Evolutionary conservation across 1,140 invertebrate genomes (phyloP), one percentile per base, ranked within the genome.

Genomic region (Ceratosolen fusciceps): DNA sequence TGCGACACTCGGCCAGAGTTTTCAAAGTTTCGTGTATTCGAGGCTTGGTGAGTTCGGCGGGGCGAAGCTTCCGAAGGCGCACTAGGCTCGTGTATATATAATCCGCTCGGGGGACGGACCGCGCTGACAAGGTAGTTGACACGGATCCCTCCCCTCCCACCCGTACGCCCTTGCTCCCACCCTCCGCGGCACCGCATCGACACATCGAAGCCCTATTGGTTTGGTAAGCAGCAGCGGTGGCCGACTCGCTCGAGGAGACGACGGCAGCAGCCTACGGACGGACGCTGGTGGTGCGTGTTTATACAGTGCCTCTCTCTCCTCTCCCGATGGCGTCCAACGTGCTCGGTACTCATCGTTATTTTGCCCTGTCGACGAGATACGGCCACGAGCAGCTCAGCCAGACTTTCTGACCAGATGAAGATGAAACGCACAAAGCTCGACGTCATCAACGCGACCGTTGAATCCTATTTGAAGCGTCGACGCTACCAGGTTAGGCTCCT

Each of bases 371-470:
- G 58, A 67, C 60, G 52, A 67, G 70, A 74, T 71, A 34, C 75
- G 62, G 26, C 31, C 71, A 47, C 47, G 68, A 49, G 31, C 52
- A 49, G 31, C 52, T 37, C 37, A 56, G 19, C 56, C 67, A 56
- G 80, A 74, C 58, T 52, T 34, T 49, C 58, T 77, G 77, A 83
- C 81, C 83, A 81, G 81, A 87, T 88, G 85, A 90, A 89, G 79
- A 91, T 91, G 90, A 91, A 91, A 88, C 89, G 90, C 65, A 89
- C 88, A 83, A 85, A 81, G 75, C 74, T 84, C 76, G 90, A 91
- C 54, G 81, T 89, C 75, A 90, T 91, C 73, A 90, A 88, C 74
- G 85, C 89, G 54, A 90, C 90, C 31, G 85, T 91, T 29, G 89
- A 90, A 80, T 90, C 90, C 31, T 91, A 91, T 79, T 84, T 91